Percentiles rank a stretch among this genome's conserved stretches.
phyloP scores from a whole-genome alignment of 1,140 invertebrate genomes.

The Proctacanthus coquilletti region DNA sequence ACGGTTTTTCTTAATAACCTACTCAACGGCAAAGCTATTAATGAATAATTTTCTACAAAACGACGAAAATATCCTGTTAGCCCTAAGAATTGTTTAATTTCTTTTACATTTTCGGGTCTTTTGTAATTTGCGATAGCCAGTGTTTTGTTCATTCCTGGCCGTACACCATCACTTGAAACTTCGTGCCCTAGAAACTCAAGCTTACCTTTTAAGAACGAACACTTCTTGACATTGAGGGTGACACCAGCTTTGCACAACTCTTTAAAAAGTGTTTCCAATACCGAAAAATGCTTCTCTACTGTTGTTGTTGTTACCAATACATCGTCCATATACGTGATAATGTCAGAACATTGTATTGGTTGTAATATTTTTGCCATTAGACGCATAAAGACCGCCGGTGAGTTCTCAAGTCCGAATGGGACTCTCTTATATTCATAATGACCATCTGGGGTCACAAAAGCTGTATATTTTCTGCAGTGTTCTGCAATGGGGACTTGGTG shows the following conservation, averaged over 20 bases:
- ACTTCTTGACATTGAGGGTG: slow-evolving; percentile 12
- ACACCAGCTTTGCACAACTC: too few species aligned
- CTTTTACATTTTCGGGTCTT: slow-evolving; percentile 14
- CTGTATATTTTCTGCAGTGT: slow-evolving; percentile 26
- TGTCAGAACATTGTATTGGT: too few species aligned
- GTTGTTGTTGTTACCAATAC: too few species aligned
- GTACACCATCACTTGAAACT: slow-evolving; percentile 14
- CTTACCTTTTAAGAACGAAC: slow-evolving; percentile 11
- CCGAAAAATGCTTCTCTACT: too few species aligned
- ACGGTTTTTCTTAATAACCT: slow-evolving; percentile 13
- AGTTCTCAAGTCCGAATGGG: slow-evolving; percentile 14
- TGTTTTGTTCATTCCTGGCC: slow-evolving; percentile 18
- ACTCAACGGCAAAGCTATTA: slow-evolving; percentile 14
- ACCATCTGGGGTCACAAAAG: slow-evolving; percentile 21
- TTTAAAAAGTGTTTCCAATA: too few species aligned
- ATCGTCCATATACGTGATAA: too few species aligned
- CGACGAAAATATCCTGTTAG: slow-evolving; percentile 23
- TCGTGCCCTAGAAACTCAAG: slow-evolving; percentile 16
- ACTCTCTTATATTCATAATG: slow-evolving; percentile 15
- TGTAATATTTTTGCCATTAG: slow-evolving; percentile 4
- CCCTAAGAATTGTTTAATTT: slow-evolving; percentile 19
- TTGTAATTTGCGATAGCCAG: slow-evolving; percentile 17
- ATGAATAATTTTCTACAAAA: slow-evolving; percentile 18
- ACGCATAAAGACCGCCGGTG: slow-evolving; percentile 4
- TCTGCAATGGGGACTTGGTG: slow-evolving; percentile 31